Conservation (phyloP, 2,113 vertebrate species). For the Archocentrus centrarchus region DNA sequence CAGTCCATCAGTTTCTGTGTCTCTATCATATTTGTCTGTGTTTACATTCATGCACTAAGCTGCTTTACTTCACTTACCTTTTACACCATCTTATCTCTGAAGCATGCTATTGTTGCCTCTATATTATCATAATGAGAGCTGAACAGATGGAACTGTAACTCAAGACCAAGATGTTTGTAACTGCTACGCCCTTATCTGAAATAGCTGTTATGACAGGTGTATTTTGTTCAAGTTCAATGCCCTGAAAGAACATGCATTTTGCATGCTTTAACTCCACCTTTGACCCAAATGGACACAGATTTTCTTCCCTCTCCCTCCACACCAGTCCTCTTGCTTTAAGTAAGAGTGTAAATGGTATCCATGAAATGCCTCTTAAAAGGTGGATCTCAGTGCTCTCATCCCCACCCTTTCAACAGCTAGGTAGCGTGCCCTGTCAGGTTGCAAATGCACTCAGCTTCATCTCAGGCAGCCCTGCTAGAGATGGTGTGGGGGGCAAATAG, state of each 20-base stretch:
- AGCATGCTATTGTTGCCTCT: neutral
- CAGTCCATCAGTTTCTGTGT: neutral
- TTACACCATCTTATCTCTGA: slow-evolving; percentile 4
- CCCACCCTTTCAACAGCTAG: slow-evolving; percentile 30
- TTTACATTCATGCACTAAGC: neutral
- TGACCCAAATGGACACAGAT: slow-evolving; percentile 36
- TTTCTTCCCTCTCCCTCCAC: neutral
- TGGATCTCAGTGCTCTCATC: slow-evolving; percentile 6
- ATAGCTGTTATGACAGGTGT: slow-evolving; percentile 39
- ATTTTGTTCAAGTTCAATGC: slow-evolving; percentile 37
- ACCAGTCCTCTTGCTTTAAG: slow-evolving; percentile 19
- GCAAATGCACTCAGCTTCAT: slow-evolving; percentile 62
- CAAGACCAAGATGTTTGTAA: neutral
- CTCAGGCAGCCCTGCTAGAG: slow-evolving; percentile 24
- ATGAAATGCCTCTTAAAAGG: slow-evolving; percentile 51
- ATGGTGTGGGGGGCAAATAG: slow-evolving; percentile 36
- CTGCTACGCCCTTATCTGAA: neutral
- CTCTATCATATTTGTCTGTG: neutral
- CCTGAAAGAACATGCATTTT: slow-evolving; percentile 40
- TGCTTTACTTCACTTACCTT: slow-evolving; percentile 4
- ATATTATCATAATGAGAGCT: neutral
- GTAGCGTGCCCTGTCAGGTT: slow-evolving; percentile 53
- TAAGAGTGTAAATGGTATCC: slow-evolving; percentile 49
- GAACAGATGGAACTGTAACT: neutral
- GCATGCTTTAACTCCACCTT: slow-evolving; percentile 19